Evolutionary conservation across 2,888 invertebrate species (phyloP), one percentile per base, ranked within the genome.

Genomic region (Mallateleia sp.): DNA sequence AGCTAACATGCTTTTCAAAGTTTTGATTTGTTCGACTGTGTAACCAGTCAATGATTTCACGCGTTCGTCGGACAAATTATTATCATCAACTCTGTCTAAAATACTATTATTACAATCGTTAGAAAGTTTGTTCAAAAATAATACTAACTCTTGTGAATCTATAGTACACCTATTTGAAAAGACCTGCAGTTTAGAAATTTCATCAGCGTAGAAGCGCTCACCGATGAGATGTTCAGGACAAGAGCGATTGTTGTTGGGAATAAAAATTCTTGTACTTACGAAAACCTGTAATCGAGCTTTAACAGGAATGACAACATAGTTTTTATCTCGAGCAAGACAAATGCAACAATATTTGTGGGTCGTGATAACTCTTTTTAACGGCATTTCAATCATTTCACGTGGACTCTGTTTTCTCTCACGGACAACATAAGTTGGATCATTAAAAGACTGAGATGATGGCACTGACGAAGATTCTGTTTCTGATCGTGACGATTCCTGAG

Each of bases 241-340:
- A 60, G 72, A 83, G 24, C 75, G 64, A 60, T 75, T 83, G 20
- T 38, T 38, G 38, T 69, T 77, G 0, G 77, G 83, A 45, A 84
- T 80, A 24, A 62, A 85, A 14, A 85, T 56, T 42, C 74, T 18
- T 24, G n/a, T 25, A 25, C 7, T 50, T 34, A 58, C 47, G 42
- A 74, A 80, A 42, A 62, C 56, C 56, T 80, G 85, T 20, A 75
- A 58, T 2, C 85, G 69, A 5, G 62, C 80, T 32, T 71, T 32
- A 20, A 69, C 56, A 11, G 79, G 79, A 42, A 85, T 38, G 22
- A 79, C 67, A 7, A 54, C 11, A 60, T 58, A 56, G 18, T 45
- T 45, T 14, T 54, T 52, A 34, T 71, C 42, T 22, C 14, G 56
- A 25, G 9, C 20, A 42, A 42, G 18, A 38, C 79, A 79, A 50